Evolutionary conservation across 2,888 invertebrate species (phyloP), one percentile per base, ranked within the genome.

Genomic region (Nemotelus pantherinus): DNA sequence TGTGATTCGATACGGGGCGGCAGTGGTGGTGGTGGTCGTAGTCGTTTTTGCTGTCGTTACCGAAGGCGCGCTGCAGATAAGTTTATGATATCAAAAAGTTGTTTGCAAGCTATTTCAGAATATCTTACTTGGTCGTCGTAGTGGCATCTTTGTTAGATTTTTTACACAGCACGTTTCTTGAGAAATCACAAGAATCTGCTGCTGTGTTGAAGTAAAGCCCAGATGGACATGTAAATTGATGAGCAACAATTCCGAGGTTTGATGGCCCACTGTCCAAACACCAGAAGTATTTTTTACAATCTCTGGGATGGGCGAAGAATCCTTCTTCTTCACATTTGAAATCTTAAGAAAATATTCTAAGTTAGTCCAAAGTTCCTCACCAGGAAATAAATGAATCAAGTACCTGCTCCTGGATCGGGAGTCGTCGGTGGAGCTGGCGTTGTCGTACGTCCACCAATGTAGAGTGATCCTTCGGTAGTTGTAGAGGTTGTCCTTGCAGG

Each of bases 251-350:
- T 80, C 96, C 97, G 39, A 95, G 89, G 83, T 95, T 94, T 0
- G 96, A 94, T 0, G 96, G 93, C 2, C 95, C 95, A 82, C 93
- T 94, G 85, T 95, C 95, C 80, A 97, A 88, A 84, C 97, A 97
- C 96, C 97, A 97, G 88, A 95, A 97, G 85, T 97, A 97, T 85
- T 96, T 96, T 86, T 96, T 95, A 87, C 97, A 97, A 86, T 97
- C 96, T 58, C 94, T 91, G 0, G 96, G 96, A 88, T 97, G 96
- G 25, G 93, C 92, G 88, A 92, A 97, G 89, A 97, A 97, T 2
- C 97, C 97, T 88, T 97, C 97, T 81, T 97, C 96, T 82, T 92
- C 93, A 85, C 97, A 97, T 85, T 95, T 95, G 87, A 97, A 97
- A 84, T 94, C 95, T 93, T 53, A 39, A 63, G 5, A 63, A 43